Conservation (phyloP, 2,797 vertebrate genomes). For the Adrianichthys oophorus region DNA sequence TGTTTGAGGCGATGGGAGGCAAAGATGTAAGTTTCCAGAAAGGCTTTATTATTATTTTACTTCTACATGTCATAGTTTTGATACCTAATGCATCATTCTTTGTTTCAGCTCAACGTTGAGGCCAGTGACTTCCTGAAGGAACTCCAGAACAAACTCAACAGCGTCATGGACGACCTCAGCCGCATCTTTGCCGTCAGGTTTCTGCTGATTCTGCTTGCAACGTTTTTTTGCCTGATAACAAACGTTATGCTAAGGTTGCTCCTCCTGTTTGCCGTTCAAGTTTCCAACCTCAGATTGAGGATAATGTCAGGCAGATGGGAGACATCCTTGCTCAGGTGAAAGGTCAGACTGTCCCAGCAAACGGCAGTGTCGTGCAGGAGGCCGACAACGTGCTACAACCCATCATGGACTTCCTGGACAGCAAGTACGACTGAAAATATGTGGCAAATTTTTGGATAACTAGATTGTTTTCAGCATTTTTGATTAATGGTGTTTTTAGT, state of each 20-base stretch:
- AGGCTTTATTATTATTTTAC: neutral
- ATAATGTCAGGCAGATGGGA: conserved; percentile 95
- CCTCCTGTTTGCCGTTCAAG: conserved; percentile 62
- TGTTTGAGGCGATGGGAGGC: conserved; percentile 98
- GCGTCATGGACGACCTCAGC: conserved; percentile 94
- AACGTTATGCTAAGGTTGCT: conserved; percentile 6
- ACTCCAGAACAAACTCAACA: conserved; percentile 96
- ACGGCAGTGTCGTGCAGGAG: conserved; percentile 92
- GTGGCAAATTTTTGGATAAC: neutral
- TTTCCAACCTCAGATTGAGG: conserved; percentile 95
- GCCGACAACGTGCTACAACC: conserved; percentile 95
- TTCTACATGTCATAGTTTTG: neutral
- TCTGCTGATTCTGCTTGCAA: conserved; percentile 7
- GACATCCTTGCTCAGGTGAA: conserved; percentile 96
- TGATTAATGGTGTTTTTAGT: too few species aligned
- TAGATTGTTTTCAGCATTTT: too few species aligned
- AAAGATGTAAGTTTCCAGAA: conserved; percentile 83
- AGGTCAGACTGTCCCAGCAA: conserved; percentile 92
- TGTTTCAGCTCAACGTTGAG: conserved; percentile 88
- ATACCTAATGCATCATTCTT: conserved; percentile 11
- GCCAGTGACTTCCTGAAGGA: conserved; percentile 97
- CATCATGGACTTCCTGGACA: conserved; percentile 98
- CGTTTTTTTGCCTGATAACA: conserved; percentile 2
- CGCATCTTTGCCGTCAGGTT: conserved; percentile 93
- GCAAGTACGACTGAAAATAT: conserved; percentile 76